Evolutionary conservation across 2,797 vertebrate genomes (phyloP).

Genomic region (Monodelphis domestica): DNA sequence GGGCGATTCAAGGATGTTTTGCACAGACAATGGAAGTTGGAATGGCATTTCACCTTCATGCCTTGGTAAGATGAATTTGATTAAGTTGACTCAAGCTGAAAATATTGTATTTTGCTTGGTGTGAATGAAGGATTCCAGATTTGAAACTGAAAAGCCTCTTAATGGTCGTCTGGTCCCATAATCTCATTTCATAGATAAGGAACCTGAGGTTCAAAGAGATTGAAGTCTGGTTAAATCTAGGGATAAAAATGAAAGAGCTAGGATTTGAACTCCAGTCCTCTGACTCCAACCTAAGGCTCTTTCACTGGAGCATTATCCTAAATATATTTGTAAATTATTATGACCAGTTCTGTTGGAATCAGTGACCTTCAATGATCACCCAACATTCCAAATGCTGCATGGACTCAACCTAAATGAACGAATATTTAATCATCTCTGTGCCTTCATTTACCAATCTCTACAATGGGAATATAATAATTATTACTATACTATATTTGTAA

Average conservation of each 20-base stretch:
- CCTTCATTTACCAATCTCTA: neutral
- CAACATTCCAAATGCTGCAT: neutral
- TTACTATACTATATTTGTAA: neutral
- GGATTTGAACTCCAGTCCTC: neutral
- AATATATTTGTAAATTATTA: neutral
- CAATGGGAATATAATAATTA: neutral
- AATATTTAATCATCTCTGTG: neutral
- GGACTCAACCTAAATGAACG: neutral
- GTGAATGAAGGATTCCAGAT: neutral
- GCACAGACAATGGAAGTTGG: slow-evolving; percentile 94
- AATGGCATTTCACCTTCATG: slow-evolving; percentile 92
- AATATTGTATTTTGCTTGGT: neutral
- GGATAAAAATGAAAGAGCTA: neutral
- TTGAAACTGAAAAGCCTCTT: neutral
- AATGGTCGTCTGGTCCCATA: slow-evolving; percentile 9
- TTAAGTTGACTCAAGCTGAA: neutral
- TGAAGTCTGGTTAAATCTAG: slow-evolving; percentile 5
- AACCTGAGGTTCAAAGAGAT: neutral
- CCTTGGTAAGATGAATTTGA: slow-evolving; percentile 89
- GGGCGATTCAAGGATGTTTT: slow-evolving; percentile 94
- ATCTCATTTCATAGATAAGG: neutral
- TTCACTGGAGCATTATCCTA: neutral
- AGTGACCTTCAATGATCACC: neutral
- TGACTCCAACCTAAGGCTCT: neutral
- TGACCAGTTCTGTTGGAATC: neutral